Percentiles rank a stretch among this genome's conserved stretches.
Conservation (phyloP, 2,797 vertebrate species). For the Nannoperca obscura region DNA sequence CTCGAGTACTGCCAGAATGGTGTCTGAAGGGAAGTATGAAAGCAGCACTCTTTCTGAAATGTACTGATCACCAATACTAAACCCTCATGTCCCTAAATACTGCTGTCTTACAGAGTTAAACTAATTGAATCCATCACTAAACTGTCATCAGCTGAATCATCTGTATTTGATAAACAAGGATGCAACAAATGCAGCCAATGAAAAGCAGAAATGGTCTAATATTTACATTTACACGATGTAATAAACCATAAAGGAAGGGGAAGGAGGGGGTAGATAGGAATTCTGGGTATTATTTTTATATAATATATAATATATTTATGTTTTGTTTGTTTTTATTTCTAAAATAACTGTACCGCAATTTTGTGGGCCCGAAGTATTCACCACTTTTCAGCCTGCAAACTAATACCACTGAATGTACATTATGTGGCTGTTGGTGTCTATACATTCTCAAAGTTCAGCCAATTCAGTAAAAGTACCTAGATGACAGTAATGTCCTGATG, state of each 20-base stretch:
- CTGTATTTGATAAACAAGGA: not conserved
- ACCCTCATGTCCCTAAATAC: constrained; percentile 30
- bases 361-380: not conserved
- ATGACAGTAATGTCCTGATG: constrained; percentile 61
- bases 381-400: constrained; percentile 5
- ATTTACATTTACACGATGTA: not conserved
- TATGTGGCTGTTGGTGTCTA: constrained; percentile 18
- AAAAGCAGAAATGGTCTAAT: not conserved
- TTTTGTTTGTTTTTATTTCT: not conserved
- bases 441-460: constrained; percentile 27
- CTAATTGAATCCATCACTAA: not conserved
- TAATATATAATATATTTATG: not conserved
- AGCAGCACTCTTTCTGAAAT: constrained; percentile 26
- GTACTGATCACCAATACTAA: constrained; percentile 43
- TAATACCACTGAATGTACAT: not conserved
- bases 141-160: not conserved
- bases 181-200: not conserved
- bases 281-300: not conserved
- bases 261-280: not conserved
- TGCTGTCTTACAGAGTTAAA: not conserved
- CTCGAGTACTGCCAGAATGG: constrained; percentile 42
- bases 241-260: not conserved
- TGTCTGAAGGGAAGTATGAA: constrained; percentile 26
- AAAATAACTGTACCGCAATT: not conserved
- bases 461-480: constrained; percentile 48